phyloP scores from a whole-genome alignment of 2,113 vertebrate species.

The Muntiacus reevesi region DNA sequence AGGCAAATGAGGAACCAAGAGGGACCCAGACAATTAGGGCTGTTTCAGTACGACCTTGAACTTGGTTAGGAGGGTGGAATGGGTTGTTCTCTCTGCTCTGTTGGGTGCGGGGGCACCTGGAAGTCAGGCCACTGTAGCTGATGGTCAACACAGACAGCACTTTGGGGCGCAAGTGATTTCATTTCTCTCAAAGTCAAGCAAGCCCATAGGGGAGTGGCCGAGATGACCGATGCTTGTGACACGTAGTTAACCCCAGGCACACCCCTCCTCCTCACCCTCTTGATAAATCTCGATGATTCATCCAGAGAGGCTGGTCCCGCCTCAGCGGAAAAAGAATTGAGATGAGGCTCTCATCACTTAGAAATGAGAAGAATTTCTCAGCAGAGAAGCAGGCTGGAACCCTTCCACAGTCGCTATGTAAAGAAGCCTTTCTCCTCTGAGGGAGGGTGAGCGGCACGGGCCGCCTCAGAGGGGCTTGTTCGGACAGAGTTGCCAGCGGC shows the following conservation, averaged over 20 bases:
- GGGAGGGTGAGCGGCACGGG: neutral
- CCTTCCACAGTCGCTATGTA: neutral
- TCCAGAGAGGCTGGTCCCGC: neutral
- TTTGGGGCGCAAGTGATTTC: neutral
- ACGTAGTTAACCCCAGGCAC: neutral
- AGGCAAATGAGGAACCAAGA: neutral
- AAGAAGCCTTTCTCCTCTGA: neutral
- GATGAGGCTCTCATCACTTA: neutral
- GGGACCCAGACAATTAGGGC: too few relatives aligned
- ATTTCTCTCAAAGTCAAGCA: neutral
- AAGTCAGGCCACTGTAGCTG: neutral
- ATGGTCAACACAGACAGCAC: neutral
- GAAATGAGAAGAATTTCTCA: neutral
- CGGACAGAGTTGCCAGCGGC: neutral
- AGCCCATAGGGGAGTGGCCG: neutral
- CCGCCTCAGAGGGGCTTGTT: neutral
- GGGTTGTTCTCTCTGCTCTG: neutral
- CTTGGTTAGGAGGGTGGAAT: too few relatives aligned
- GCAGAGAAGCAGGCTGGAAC: neutral
- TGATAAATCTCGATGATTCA: neutral
- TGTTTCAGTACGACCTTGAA: neutral
- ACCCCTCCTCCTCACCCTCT: neutral
- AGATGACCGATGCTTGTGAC: neutral
- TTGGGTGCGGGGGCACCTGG: fast-evolving
- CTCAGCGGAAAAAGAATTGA: neutral